Conservation (phyloP, 2,113 vertebrate genomes). For the Craseonycteris thonglongyai region DNA sequence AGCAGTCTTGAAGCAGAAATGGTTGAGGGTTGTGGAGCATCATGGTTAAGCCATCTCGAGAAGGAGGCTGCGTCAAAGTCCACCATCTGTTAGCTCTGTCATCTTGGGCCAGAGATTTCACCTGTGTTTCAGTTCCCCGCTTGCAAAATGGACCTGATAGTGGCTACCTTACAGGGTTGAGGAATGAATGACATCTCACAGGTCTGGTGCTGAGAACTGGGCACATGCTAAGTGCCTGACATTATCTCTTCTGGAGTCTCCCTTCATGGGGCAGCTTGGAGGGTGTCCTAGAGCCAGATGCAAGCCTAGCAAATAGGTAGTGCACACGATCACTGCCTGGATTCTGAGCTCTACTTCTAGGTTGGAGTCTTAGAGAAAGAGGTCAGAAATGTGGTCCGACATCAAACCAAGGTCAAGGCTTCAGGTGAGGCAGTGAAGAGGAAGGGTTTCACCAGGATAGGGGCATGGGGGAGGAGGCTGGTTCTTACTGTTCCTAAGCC, state of each 20-base stretch:
- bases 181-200: not conserved
- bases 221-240: not conserved
- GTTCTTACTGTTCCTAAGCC: not conserved
- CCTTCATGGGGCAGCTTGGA: not conserved
- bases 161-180: not conserved
- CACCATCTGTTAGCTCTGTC: fast-evolving
- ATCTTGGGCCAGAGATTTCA: not conserved
- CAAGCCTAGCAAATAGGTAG: not conserved
- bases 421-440: not conserved
- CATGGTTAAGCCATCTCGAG: not conserved
- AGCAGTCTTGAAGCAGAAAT: fast-evolving
- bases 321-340: not conserved
- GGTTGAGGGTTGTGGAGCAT: fast-evolving
- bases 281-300: not conserved
- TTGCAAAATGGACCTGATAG: not conserved
- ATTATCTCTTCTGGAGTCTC: not conserved
- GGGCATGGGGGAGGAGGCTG: not conserved
- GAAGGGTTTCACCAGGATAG: not conserved
- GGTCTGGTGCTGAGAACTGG: not conserved
- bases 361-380: not conserved
- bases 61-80: not conserved
- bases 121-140: not conserved
- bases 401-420: not conserved
- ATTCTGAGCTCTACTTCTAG: not conserved
- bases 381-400: not conserved